Evolutionary conservation across 2,888 invertebrate genomes (phyloP).

Genomic region (Idaea dimidiata): DNA sequence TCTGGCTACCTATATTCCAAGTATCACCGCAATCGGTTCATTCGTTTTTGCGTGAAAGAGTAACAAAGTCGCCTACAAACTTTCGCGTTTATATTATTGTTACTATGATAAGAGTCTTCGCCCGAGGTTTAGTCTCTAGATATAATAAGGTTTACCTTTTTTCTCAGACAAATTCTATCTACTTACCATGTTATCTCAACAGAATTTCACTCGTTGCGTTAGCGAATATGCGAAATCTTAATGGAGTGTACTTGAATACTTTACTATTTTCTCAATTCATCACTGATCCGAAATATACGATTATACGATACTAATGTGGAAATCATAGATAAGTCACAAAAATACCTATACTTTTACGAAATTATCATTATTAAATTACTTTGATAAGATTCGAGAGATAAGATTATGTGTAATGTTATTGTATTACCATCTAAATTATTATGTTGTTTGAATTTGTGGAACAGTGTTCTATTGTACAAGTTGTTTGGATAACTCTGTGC

Average conservation of each 20-base stretch:
- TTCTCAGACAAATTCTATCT: too few relatives aligned
- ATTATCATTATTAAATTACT: neutral
- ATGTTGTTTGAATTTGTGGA: neutral
- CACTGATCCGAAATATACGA: neutral
- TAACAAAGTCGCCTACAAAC: too few relatives aligned
- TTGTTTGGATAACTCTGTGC: neutral
- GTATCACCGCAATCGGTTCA: too few relatives aligned
- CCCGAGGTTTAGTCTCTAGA: too few relatives aligned
- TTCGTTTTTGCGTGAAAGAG: too few relatives aligned
- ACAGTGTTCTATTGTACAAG: neutral
- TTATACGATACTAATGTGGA: neutral
- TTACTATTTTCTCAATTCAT: neutral
- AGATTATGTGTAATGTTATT: neutral
- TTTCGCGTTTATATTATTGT: too few relatives aligned
- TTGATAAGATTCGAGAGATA: neutral
- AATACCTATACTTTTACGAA: neutral
- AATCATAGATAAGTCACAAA: conserved; percentile 1
- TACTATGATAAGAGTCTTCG: too few relatives aligned
- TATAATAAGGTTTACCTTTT: too few relatives aligned
- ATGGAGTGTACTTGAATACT: neutral
- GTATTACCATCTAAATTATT: neutral
- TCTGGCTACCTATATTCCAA: too few relatives aligned
- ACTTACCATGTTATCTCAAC: too few relatives aligned
- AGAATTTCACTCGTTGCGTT: too few relatives aligned
- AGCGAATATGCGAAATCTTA: neutral